phyloP scores from a whole-genome alignment of 2,113 vertebrate species.

The Phoxinus phoxinus region DNA sequence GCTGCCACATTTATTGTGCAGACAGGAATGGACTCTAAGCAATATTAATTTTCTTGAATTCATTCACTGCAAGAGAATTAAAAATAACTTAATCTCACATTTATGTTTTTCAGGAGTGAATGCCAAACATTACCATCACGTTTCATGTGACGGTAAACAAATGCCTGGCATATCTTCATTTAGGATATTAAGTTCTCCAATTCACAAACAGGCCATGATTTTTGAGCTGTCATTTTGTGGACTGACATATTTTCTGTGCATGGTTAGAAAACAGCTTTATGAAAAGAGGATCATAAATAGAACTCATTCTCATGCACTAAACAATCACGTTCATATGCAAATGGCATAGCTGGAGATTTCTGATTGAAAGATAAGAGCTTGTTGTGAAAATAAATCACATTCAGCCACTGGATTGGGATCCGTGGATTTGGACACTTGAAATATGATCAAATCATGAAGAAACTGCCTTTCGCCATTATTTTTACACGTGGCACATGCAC shows the following conservation, averaged over 20 bases:
- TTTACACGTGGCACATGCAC: slow-evolving; percentile 49
- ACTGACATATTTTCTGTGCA: slow-evolving; percentile 42
- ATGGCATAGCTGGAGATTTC: slow-evolving; percentile 50
- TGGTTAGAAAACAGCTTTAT: slow-evolving; percentile 1
- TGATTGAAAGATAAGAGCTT: slow-evolving; percentile 50
- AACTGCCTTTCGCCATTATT: slow-evolving; percentile 52
- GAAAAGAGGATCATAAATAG: slow-evolving; percentile 48
- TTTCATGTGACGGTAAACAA: slow-evolving; percentile 54
- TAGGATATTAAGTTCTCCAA: slow-evolving; percentile 65
- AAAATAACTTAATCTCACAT: slow-evolving; percentile 27
- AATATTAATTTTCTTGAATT: not conserved
- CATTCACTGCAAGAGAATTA: not conserved
- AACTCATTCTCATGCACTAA: slow-evolving; percentile 20
- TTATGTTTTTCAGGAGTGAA: slow-evolving; percentile 41
- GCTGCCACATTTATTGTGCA: not conserved
- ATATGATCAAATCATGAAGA: slow-evolving; percentile 58
- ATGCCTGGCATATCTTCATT: slow-evolving; percentile 52
- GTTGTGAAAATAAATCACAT: slow-evolving; percentile 38
- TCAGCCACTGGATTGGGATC: slow-evolving; percentile 33
- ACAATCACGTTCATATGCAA: slow-evolving; percentile 32
- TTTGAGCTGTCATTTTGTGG: slow-evolving; percentile 60
- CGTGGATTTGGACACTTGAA: slow-evolving; percentile 48
- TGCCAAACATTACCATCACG: slow-evolving; percentile 54
- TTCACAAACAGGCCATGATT: slow-evolving; percentile 51
- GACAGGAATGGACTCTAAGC: not conserved